A percentile compares a stretch with the other conserved stretches of the same genome.
These are phyloP conservation scores for Enteromius treurensis DNA, from an alignment of 2,797 vertebrate species.

Conservation along the genomic window DNA sequence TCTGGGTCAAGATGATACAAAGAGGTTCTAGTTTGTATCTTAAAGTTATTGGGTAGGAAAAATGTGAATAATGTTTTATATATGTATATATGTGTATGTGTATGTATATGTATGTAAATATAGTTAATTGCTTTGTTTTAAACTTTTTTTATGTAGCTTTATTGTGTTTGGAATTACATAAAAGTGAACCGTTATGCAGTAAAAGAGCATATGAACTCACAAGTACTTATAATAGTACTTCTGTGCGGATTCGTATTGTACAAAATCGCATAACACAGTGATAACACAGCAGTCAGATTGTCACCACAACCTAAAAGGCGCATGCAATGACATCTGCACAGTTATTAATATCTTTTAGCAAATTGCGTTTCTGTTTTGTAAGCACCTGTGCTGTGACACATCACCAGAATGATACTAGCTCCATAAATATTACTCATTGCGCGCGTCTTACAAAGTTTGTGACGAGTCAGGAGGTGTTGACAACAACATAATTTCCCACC, in stretches of 20 bases:
- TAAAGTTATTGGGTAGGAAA: no score
- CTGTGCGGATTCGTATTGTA: background rate
- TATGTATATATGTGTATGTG: no score
- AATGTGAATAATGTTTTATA: no score
- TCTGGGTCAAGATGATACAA: background rate
- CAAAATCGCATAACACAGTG: conserved; percentile 17
- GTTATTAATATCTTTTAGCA: conserved; percentile 43
- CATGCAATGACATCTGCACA: conserved; percentile 19
- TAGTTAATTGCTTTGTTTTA: no score
- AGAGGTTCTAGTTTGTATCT: background rate
- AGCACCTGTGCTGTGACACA: conserved; percentile 42
- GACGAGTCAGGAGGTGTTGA: conserved; percentile 29
- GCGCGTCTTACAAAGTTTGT: conserved; percentile 27
- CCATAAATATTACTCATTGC: conserved; percentile 16
- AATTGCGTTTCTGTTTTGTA: conserved; percentile 32
- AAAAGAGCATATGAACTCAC: conserved; percentile 23
- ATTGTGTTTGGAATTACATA: background rate
- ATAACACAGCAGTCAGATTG: conserved; percentile 27
- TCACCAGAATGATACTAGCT: conserved; percentile 21
- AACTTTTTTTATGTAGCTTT: background rate
- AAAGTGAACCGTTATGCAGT: background rate
- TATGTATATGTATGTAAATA: no score
- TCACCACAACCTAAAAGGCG: conserved; percentile 28
- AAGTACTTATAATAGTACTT: conserved; percentile 18
- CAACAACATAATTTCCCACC: conserved; percentile 37